Conservation (phyloP, 2,888 invertebrate species). For the Tipula lateralis region DNA sequence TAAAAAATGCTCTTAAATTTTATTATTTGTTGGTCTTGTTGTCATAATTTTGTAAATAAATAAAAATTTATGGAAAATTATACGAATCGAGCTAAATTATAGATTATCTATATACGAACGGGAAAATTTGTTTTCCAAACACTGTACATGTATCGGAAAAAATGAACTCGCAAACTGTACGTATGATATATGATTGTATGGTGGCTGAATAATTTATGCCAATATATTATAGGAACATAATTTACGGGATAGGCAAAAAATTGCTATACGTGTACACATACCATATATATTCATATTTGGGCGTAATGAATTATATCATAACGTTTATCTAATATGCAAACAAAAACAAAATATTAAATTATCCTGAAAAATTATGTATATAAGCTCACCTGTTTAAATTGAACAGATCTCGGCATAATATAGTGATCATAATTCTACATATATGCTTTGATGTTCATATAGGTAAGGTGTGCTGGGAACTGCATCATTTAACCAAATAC, state of each 20-base stretch:
- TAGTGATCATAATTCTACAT: no score
- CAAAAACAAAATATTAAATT: background rate
- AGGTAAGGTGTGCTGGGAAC: no score
- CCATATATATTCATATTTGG: background rate
- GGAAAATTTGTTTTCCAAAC: conserved; percentile 6
- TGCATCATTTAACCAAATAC: no score
- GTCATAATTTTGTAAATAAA: background rate
- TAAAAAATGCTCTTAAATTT: background rate
- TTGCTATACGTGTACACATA: no score
- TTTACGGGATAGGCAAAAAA: background rate
- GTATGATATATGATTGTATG: background rate
- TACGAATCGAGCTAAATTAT: background rate
- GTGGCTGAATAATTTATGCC: conserved; percentile 11
- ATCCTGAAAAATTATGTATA: background rate
- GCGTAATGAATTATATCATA: background rate
- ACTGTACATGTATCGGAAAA: background rate
- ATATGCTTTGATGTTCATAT: no score
- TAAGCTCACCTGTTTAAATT: no score
- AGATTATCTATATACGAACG: background rate
- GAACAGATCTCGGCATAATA: no score
- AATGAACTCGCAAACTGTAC: background rate
- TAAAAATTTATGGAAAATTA: conserved; percentile 4
- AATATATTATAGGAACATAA: background rate
- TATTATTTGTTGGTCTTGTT: conserved; percentile 11
- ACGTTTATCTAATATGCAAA: background rate